Conservation (phyloP, 2,113 vertebrate genomes). For the Bufo gargarizans region DNA sequence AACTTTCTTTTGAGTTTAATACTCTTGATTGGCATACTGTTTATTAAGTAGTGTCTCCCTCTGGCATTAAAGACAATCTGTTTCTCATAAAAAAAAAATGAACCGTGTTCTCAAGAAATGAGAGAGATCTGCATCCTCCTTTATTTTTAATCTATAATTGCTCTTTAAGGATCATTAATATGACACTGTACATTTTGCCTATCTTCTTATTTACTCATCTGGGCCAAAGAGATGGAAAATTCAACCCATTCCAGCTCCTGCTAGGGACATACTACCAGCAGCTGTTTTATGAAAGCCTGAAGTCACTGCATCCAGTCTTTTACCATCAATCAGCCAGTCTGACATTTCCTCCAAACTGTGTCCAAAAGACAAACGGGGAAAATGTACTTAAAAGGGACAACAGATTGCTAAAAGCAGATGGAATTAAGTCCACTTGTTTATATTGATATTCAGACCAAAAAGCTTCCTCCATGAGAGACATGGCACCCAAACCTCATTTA, state of each 20-base stretch:
- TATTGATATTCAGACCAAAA: slow-evolving; percentile 77
- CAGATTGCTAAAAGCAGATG: slow-evolving; percentile 77
- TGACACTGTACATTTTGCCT: slow-evolving; percentile 77
- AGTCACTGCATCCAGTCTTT: slow-evolving; percentile 83
- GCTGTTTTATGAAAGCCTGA: slow-evolving; percentile 88
- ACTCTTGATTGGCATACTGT: background rate
- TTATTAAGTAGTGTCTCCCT: background rate
- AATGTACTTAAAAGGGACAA: slow-evolving; percentile 77
- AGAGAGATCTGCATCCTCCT: slow-evolving; percentile 1
- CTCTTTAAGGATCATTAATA: slow-evolving; percentile 81
- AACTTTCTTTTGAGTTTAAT: background rate
- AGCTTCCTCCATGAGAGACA: slow-evolving; percentile 74
- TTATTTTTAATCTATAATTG: slow-evolving; percentile 73
- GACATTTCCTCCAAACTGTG: slow-evolving; percentile 88
- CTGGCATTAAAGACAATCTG: slow-evolving; percentile 31
- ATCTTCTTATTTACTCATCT: slow-evolving; percentile 82
- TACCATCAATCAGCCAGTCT: slow-evolving; percentile 78
- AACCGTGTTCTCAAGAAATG: background rate
- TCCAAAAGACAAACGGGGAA: slow-evolving; percentile 76
- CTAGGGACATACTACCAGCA: slow-evolving; percentile 84
- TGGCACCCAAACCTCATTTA: slow-evolving; percentile 75
- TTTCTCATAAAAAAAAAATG: background rate
- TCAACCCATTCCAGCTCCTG: slow-evolving; percentile 81
- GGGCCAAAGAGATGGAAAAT: slow-evolving; percentile 84
- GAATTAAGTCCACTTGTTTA: slow-evolving; percentile 87